Evolutionary conservation across 2,888 invertebrate species (phyloP).

Genomic region (Drosophila paranaensis): DNA sequence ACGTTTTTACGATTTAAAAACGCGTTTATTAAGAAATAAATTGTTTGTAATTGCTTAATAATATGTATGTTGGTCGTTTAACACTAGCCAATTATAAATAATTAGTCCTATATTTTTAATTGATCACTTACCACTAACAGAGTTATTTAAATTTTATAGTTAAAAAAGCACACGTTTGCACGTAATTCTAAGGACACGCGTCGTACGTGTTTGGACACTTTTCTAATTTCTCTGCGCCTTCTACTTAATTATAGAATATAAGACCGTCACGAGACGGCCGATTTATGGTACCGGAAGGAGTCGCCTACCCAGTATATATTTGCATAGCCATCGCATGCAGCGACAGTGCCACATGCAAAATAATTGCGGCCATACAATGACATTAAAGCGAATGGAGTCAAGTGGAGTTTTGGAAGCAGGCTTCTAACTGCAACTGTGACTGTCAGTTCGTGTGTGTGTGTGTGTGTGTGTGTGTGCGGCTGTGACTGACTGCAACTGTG

Average conservation of each 20-base stretch:
- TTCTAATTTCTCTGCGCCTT: conserved; percentile 44
- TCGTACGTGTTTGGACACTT: conserved; percentile 46
- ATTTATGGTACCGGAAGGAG: conserved; percentile 75
- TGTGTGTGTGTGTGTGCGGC: not conserved
- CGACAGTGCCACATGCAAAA: conserved; percentile 59
- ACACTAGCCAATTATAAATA: not conserved
- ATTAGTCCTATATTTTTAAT: not conserved
- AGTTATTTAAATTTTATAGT: conserved; percentile 26
- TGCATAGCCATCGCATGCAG: conserved; percentile 74
- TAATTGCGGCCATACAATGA: conserved; percentile 76
- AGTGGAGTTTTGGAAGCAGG: conserved; percentile 31
- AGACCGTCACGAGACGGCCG: conserved; percentile 37
- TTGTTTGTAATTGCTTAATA: not conserved
- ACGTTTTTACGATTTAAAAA: not conserved
- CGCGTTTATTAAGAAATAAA: not conserved
- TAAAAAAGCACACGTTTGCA: conserved; percentile 13
- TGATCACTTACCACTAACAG: conserved; percentile 12
- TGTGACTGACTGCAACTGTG: not conserved
- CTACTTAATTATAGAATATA: conserved; percentile 68
- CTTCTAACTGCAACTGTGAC: conserved; percentile 15
- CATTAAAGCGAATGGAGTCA: conserved; percentile 71
- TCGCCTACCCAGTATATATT: conserved; percentile 52
- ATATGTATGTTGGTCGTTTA: not conserved
- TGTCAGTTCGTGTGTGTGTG: not conserved
- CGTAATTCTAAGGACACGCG: conserved; percentile 36